These are phyloP conservation scores for Listronotus oregonensis DNA, from an alignment of 1,140 invertebrate genomes.

Conservation along the genomic window DNA sequence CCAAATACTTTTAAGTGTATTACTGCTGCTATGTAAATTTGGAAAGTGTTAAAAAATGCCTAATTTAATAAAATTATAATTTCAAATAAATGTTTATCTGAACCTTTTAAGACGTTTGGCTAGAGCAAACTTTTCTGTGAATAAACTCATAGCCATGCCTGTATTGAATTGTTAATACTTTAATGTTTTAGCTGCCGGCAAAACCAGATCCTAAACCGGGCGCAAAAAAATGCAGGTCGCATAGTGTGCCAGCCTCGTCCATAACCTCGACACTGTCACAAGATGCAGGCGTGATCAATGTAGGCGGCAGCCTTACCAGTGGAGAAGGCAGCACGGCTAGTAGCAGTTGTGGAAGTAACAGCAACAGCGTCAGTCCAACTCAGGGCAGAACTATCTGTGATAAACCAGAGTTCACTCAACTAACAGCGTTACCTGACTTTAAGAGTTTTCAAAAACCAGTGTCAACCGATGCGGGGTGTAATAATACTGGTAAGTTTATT, in stretches of 20 bases:
- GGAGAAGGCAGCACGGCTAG: slow-evolving; percentile 39
- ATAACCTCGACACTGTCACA: slow-evolving; percentile 6
- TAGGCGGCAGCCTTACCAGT: slow-evolving; percentile 11
- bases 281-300: slow-evolving; percentile 5
- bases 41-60: too few relatives aligned
- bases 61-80: too few relatives aligned
- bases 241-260: slow-evolving; percentile 35
- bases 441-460: slow-evolving; percentile 53
- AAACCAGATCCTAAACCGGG: slow-evolving; percentile 39
- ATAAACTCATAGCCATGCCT: neutral
- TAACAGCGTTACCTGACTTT: slow-evolving; percentile 56
- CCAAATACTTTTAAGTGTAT: too few relatives aligned
- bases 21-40: too few relatives aligned
- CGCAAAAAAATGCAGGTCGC: slow-evolving; percentile 38
- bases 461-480: slow-evolving; percentile 4
- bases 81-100: too few relatives aligned
- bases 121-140: too few relatives aligned
- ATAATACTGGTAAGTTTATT: slow-evolving; percentile 14
- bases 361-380: slow-evolving; percentile 48
- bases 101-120: too few relatives aligned
- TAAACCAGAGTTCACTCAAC: slow-evolving; percentile 54
- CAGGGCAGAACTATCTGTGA: slow-evolving; percentile 55
- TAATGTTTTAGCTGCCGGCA: slow-evolving; percentile 23
- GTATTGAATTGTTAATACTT: neutral
- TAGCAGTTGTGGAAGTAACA: slow-evolving; percentile 36